Evolutionary conservation across 2,888 invertebrate genomes (phyloP), one percentile per base, ranked within the genome.

Genomic region (Agrochola lychnidis): DNA sequence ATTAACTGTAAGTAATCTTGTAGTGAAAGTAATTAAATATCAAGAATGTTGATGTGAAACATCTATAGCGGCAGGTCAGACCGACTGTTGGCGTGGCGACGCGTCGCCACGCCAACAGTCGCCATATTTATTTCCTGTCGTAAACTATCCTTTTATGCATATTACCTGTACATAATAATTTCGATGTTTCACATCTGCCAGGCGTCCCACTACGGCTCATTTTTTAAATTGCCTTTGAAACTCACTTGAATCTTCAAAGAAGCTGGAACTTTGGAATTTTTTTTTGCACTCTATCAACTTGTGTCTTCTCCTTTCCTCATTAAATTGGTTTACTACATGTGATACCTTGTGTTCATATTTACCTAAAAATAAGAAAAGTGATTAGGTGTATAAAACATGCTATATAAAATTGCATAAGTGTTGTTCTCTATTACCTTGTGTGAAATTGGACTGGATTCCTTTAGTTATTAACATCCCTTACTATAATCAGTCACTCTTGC

Each of bases 191-290:
- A 36, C 36, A 36, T 36, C 36, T 36, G 36, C 36, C 36, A 36
- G 36, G 36, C 36, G 36, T 36, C 36, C 36, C 36, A 4, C 36
- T 0, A 36, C 4, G 36, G 3, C 4, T 36, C 2, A 36, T 36
- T 36, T 76, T 72, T 62, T 19, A 56, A 62, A 70, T 76, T 67
- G 70, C 12, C 53, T 68, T 71, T 78, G 56, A 63, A 53, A 83
- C 94, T 86, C 91, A 96, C 96, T 95, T 85, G 94, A 91, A 25
- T 95, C 91, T 83, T 88, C 81, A 87, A 87, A 89, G 90, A 93
- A 96, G 42, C 83, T 53, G 89, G 90, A 93, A 84, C 93, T 95
- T 78, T 92, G 90, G 86, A 91, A 96, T 85, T 93, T 95, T 72
- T 89, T 88, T 87, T 92, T 95, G 36, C 90, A 85, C 87, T 91